Base-by-base conservation (phyloP, 2,888 invertebrate species). In the Hirtodrosophila duncani region DNA sequence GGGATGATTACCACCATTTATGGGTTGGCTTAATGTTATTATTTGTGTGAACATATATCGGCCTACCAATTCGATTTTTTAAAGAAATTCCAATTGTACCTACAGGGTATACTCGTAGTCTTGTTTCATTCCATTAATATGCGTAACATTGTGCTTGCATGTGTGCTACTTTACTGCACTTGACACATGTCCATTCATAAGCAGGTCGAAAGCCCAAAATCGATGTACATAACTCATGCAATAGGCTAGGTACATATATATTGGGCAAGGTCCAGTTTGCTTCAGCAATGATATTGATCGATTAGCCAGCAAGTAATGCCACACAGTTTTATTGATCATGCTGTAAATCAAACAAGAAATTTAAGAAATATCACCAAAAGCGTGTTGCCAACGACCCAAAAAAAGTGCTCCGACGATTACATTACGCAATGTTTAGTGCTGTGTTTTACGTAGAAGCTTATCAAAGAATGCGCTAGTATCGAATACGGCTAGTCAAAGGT, bases 181-280 rank as follows among this genome's bases (percentile, higher is more conserved):
- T n/a, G n/a, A n/a, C n/a, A n/a, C n/a, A n/a, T n/a, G n/a, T n/a
- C n/a, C n/a, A n/a, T n/a, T n/a, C n/a, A n/a, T n/a, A 34, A 20
- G 34, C 34, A 29, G 21, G 46, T n/a, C 20, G 17, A 46, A 20
- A 9, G 21, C 9, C 23, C 1, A 36, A 6, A 34, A 13, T 8
- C 31, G 5, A 45, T 20, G 10, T 4, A 11, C 21, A 16, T 23
- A 24, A 21, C 9, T 31, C 20, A 16, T 33, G 37, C 45, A 41
- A 42, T 38, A 44, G 38, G 43, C 18, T 11, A 55, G 26, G 42
- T 43, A 44, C n/a, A n/a, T n/a, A n/a, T n/a, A 42, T 55, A 59
- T 80, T 80, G 72, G 41, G 77, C 77, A 80, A 80, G 80, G 77
- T 80, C 72, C 63, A 79, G 64, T 67, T 56, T 33, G 55, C 50